phyloP scores from a whole-genome alignment of 2,797 vertebrate genomes.

The Sciurus vulgaris region DNA sequence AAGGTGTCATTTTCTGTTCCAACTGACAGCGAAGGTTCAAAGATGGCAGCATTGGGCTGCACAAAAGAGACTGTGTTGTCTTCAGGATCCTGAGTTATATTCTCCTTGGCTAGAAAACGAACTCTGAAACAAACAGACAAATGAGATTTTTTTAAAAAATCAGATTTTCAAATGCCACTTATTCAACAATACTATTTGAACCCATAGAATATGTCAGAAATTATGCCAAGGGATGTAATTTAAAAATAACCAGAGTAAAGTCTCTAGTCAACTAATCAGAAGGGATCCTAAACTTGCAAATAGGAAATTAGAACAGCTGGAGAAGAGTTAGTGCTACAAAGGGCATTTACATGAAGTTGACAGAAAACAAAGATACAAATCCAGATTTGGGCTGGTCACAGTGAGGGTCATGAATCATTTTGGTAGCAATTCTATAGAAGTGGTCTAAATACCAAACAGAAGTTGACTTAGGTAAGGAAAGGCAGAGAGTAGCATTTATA shows the following conservation, averaged over 20 bases:
- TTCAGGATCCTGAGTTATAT: conserved; percentile 88
- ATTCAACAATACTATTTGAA: neutral
- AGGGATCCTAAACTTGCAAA: neutral
- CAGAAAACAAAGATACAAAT: neutral
- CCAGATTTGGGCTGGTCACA: neutral
- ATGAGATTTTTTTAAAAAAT: neutral
- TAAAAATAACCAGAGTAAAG: neutral
- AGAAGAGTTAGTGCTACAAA: neutral
- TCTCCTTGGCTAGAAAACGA: conserved; percentile 92
- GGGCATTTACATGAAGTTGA: neutral
- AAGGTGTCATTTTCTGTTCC: conserved; percentile 93
- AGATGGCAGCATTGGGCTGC: conserved; percentile 90
- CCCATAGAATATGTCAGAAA: neutral
- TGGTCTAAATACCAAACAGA: neutral
- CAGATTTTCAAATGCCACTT: neutral
- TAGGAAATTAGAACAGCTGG: neutral
- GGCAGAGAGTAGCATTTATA: neutral
- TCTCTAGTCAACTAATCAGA: neutral
- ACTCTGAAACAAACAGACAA: conserved; percentile 88
- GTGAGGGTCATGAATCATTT: neutral
- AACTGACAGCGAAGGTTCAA: conserved; percentile 91
- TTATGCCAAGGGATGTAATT: neutral
- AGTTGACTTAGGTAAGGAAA: neutral
- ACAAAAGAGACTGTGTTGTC: conserved; percentile 90
- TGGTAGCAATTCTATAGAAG: neutral